These are phyloP conservation scores for Solea senegalensis DNA, from an alignment of 2,113 vertebrate species.

Conservation along the genomic window DNA sequence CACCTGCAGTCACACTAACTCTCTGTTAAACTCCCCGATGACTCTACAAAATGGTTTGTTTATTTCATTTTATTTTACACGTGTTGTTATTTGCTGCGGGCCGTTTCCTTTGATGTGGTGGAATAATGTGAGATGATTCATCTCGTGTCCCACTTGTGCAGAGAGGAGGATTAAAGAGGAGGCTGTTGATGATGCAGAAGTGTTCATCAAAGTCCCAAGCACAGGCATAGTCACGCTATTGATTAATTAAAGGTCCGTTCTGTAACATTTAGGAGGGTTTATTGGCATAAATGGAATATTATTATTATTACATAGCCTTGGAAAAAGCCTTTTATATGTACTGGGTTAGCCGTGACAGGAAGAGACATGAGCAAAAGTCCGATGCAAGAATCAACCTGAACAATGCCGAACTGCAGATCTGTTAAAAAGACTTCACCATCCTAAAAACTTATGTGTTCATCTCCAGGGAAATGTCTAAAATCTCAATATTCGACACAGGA, in stretches of 20 bases:
- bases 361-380: too few species aligned
- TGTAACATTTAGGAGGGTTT: not conserved
- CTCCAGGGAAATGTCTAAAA: too few species aligned
- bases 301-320: too few species aligned
- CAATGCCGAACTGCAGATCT: too few species aligned
- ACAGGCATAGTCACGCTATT: not conserved
- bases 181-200: not conserved
- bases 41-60: too few species aligned
- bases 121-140: constrained; percentile 27
- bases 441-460: too few species aligned
- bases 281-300: not conserved
- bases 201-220: not conserved
- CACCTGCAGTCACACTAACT: not conserved
- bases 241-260: not conserved
- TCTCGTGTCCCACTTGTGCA: constrained; percentile 28
- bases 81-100: constrained; percentile 24
- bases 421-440: too few species aligned
- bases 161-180: constrained; percentile 10
- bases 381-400: too few species aligned
- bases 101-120: constrained; percentile 10
- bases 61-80: not conserved
- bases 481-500: too few species aligned
- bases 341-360: too few species aligned
- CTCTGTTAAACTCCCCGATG: not conserved
- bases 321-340: too few species aligned